phyloP scores from a whole-genome alignment of 2,888 invertebrate genomes.

The Trachelus tabidus region DNA sequence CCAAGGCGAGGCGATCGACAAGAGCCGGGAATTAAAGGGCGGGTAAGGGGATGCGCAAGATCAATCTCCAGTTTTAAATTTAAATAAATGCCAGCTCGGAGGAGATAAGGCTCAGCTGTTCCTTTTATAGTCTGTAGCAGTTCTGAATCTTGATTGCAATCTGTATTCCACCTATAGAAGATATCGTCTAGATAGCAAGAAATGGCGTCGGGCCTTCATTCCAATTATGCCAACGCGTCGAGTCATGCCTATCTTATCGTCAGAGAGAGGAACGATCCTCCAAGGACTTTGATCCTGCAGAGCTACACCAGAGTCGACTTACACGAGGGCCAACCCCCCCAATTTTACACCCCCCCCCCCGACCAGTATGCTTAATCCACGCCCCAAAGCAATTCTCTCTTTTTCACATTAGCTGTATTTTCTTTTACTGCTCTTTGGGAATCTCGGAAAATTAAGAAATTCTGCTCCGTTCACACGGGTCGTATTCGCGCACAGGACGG shows the following conservation, averaged over 20 bases:
- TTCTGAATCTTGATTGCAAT: constrained; percentile 9
- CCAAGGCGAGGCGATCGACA: constrained; percentile 54
- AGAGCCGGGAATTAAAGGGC: constrained; percentile 54
- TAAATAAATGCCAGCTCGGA: constrained; percentile 59
- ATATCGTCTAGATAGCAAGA: neutral
- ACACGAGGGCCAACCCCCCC: neutral
- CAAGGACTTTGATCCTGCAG: neutral
- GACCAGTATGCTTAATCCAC: neutral
- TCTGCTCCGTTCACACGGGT: neutral
- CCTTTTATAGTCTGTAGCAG: constrained; percentile 7
- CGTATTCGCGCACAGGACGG: neutral
- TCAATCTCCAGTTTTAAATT: constrained; percentile 61
- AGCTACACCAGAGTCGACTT: neutral
- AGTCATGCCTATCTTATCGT: neutral
- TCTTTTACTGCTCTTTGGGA: neutral
- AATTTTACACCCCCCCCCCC: neutral
- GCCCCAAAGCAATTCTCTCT: neutral
- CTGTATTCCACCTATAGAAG: neutral
- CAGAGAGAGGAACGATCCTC: neutral
- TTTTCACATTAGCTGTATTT: neutral
- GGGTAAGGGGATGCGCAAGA: constrained; percentile 37
- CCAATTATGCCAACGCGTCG: neutral
- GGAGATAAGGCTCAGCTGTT: constrained; percentile 46
- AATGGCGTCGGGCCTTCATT: neutral
- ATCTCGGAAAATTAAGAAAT: neutral